Percentiles rank a stretch among this genome's conserved stretches.
Evolutionary conservation across 2,113 vertebrate genomes (phyloP).

Genomic region (Ovibos moschatus): DNA sequence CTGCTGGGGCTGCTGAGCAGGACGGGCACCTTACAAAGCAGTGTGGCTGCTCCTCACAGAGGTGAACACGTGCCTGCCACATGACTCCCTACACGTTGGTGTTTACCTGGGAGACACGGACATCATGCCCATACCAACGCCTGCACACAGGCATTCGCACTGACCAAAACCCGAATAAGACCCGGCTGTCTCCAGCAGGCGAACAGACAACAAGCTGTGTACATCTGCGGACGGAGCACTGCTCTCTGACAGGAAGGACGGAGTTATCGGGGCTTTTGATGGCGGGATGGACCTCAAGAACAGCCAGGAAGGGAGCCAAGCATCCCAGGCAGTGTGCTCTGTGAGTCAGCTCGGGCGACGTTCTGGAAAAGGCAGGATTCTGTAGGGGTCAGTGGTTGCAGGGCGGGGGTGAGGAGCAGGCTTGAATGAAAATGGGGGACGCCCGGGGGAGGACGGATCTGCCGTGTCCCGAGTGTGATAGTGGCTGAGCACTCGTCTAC

Average conservation of each 20-base stretch:
- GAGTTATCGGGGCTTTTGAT: accelerated
- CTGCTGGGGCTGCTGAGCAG: accelerated
- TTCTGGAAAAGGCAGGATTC: not conserved
- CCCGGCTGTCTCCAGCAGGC: no score
- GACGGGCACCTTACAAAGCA: accelerated
- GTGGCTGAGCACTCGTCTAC: not conserved
- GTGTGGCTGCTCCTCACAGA: accelerated
- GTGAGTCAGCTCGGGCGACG: accelerated
- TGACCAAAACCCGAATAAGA: accelerated
- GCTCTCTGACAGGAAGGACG: accelerated
- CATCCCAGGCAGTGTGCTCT: accelerated
- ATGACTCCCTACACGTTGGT: accelerated
- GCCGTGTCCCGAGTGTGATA: not conserved
- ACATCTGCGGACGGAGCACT: accelerated
- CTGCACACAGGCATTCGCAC: not conserved
- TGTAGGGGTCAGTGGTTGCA: accelerated
- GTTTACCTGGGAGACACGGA: not conserved
- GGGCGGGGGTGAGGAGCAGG: accelerated
- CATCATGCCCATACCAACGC: accelerated
- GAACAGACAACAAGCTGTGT: accelerated
- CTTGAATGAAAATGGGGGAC: accelerated
- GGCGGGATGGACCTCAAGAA: accelerated
- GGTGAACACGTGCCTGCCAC: accelerated
- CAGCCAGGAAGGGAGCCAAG: no score
- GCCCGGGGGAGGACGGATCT: accelerated